Conservation (phyloP, 2,888 invertebrate species). For the Cyrtodaria siliqua region DNA sequence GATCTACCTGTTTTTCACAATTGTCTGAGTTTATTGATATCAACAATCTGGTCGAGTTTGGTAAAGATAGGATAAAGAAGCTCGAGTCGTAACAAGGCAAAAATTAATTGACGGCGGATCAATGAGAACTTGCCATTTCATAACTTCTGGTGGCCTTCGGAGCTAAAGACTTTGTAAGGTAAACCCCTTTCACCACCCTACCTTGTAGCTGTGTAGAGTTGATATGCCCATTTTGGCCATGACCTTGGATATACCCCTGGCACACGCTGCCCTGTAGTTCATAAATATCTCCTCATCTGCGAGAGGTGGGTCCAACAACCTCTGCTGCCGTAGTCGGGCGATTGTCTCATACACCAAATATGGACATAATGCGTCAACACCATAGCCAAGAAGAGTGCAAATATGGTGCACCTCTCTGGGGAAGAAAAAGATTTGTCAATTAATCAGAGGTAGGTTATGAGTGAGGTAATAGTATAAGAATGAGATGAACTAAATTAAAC, state of each 20-base stretch:
- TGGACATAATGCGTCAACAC: constrained; percentile 99
- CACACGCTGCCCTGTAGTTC: constrained; percentile 96
- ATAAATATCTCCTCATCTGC: constrained; percentile 92
- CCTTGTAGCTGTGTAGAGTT: constrained; percentile 98
- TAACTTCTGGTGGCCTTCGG: no score
- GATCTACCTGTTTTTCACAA: no score
- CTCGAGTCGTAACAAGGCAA: no score
- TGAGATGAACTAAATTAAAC: no score
- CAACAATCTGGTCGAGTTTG: no score
- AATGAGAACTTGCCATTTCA: no score
- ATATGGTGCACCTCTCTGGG: constrained; percentile 94
- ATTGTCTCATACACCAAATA: constrained; percentile 98
- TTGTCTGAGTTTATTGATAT: no score
- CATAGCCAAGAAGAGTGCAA: constrained; percentile 97
- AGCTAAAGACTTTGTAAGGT: no score
- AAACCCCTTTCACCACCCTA: constrained; percentile 44
- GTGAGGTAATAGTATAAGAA: no score
- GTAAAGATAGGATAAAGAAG: no score
- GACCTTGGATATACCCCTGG: constrained; percentile 95
- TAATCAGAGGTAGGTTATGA: no score
- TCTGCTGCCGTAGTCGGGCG: constrained; percentile 93
- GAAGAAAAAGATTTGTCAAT: constrained; percentile 17
- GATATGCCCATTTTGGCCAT: constrained; percentile 99
- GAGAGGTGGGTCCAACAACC: constrained; percentile 91
- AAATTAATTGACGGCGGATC: no score